Evolutionary conservation across 2,888 invertebrate genomes (phyloP), one percentile per base, ranked within the genome.

Genomic region (Boloria euphrosyne): DNA sequence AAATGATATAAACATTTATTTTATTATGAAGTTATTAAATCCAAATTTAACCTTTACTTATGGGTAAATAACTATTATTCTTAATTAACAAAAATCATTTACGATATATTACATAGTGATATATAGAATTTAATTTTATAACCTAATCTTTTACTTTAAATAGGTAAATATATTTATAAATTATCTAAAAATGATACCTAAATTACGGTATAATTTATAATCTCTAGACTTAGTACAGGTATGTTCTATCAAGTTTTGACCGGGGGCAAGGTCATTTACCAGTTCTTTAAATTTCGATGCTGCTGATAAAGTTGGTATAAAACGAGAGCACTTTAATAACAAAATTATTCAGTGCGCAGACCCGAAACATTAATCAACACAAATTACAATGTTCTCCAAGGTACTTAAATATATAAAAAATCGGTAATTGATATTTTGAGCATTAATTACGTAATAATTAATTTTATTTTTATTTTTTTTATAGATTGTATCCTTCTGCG

Each of bases 351-450:
- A 73, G 74, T 79, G 74, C 73, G 73, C 73, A 72, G 62, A 75
- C 74, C 74, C 73, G 73, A 75, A 76, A 70, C 73, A 71, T 73
- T 73, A 78, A 75, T 66, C 78, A 75, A 67, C n/a, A n/a, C n/a
- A n/a, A n/a, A n/a, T n/a, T 75, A 86, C 80, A 72, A 87, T 87
- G 87, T 83, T 83, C 76, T 78, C 80, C 55, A 86, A 87, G 82
- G 87, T 86, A 76, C 85, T 85, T 60, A 16, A 27, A 13, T n/a
- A 47, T 5, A 16, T 38, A 49, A 2, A 49, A 27, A 38, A 13
- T 6, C 1, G 16, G 31, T 49, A 4, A 49, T 16, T 31, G 1
- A 59, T 49, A 58, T 31, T 58, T 49, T 17, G n/a, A 27, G 38
- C 7, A 55, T 63, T 50, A 0, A 55, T 31, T 53, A n/a, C 17